phyloP scores from a whole-genome alignment of 2,797 vertebrate species.

The Periparus ater region DNA sequence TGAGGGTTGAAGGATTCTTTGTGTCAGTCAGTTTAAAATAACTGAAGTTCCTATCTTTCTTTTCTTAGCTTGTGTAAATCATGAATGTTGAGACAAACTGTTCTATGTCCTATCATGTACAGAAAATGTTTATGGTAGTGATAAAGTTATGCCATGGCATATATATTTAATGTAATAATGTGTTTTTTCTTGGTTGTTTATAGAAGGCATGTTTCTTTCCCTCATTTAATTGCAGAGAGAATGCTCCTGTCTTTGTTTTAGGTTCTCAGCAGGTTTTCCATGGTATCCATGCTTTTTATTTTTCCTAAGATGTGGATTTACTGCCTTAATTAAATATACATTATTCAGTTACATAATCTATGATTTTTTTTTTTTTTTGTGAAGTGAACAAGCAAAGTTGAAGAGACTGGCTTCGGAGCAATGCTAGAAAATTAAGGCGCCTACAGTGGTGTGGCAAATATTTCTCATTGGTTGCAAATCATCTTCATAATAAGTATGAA shows the following conservation, averaged over 20 bases:
- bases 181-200: neutral
- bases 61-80: neutral
- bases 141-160: neutral
- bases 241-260: neutral
- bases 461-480: slow-evolving; percentile 14
- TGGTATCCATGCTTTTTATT: neutral
- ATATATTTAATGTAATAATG: neutral
- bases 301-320: neutral
- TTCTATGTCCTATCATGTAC: neutral
- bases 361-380: neutral
- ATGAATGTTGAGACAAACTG: neutral
- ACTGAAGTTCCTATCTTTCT: neutral
- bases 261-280: neutral
- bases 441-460: neutral
- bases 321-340: neutral
- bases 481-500: neutral
- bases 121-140: neutral
- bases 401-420: neutral
- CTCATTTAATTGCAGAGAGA: neutral
- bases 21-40: neutral
- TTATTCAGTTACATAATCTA: neutral
- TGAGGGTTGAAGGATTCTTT: neutral
- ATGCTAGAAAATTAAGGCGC: neutral
- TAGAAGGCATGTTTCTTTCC: neutral
- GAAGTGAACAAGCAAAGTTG: neutral